Evolutionary conservation across 2,888 invertebrate genomes (phyloP).

Genomic region (Drosophila affinis): DNA sequence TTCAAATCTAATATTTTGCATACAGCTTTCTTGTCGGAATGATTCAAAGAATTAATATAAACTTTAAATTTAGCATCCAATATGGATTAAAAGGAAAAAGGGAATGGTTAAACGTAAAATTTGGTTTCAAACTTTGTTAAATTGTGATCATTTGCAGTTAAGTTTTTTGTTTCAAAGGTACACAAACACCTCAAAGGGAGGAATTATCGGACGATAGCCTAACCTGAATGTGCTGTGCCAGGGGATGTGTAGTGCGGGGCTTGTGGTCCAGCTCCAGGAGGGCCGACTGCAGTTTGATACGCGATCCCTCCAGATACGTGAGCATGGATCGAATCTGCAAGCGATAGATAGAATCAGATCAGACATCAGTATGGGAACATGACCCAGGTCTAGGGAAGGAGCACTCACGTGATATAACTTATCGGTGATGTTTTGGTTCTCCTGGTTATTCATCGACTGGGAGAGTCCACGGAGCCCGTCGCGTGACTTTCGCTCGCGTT

Average conservation of each 20-base stretch:
- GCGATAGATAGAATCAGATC: background rate
- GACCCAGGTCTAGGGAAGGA: no score
- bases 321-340: constrained; percentile 95
- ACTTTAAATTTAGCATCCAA: no score
- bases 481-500: constrained; percentile 94
- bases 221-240: constrained; percentile 92
- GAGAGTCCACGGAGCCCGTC: constrained; percentile 95
- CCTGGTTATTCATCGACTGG: constrained; percentile 94
- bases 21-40: no score
- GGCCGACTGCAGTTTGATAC: constrained; percentile 93
- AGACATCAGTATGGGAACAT: background rate
- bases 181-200: background rate
- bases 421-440: constrained; percentile 95
- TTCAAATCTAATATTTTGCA: background rate
- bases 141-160: no score
- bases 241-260: constrained; percentile 90
- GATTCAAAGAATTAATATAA: no score
- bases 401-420: constrained; percentile 94
- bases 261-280: constrained; percentile 92
- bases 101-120: no score
- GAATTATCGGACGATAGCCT: background rate
- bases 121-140: no score
- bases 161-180: background rate
- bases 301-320: constrained; percentile 94
- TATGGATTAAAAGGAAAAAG: no score